These are phyloP conservation scores for Parus major DNA, from an alignment of 2,113 vertebrate genomes.

Conservation along the genomic window DNA sequence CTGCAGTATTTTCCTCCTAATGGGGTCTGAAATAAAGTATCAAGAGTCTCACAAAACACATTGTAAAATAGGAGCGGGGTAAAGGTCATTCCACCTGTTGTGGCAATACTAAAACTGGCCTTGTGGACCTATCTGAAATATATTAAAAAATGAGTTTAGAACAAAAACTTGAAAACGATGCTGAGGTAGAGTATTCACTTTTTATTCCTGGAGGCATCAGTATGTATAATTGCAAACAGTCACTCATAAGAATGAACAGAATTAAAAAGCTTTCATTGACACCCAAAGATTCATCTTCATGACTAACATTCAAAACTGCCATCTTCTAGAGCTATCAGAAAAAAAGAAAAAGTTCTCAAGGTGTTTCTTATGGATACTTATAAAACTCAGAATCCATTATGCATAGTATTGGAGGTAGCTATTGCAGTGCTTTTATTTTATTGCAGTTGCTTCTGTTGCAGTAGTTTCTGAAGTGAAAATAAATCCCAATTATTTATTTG, in stretches of 20 bases:
- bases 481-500: not conserved
- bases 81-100: not conserved
- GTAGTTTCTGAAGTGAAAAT: not conserved
- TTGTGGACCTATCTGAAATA: not conserved
- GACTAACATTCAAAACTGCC: not conserved
- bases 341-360: not conserved
- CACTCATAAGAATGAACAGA: not conserved
- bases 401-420: not conserved
- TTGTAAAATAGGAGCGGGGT: not conserved
- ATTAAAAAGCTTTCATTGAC: not conserved
- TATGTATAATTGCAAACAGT: not conserved
- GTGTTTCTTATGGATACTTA: not conserved
- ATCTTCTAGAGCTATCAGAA: not conserved
- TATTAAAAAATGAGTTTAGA: not conserved
- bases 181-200: not conserved
- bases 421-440: not conserved
- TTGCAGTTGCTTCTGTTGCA: not conserved
- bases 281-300: not conserved
- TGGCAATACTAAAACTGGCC: not conserved
- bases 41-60: not conserved
- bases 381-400: not conserved
- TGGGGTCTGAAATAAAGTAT: not conserved
- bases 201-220: not conserved
- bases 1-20: not conserved
- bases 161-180: not conserved